Conservation (phyloP, 1,140 invertebrate genomes). For the Amyelois transitella region DNA sequence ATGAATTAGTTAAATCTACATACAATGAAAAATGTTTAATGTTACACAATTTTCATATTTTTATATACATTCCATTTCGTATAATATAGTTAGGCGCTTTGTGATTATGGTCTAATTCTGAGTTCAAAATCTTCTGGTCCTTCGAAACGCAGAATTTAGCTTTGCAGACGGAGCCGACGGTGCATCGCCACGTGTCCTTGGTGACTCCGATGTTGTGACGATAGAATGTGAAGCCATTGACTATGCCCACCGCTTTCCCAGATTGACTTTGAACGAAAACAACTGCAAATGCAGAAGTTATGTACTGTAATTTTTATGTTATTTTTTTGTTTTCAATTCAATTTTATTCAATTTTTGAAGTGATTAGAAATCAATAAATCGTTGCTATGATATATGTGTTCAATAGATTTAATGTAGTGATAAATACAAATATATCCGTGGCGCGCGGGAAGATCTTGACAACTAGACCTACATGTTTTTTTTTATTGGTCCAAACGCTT, state of each 20-base stretch:
- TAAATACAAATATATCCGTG: too few species aligned
- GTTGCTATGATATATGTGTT: too few species aligned
- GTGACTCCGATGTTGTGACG: conserved; percentile 15
- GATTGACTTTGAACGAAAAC: conserved; percentile 19
- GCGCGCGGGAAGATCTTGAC: too few species aligned
- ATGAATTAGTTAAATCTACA: not conserved
- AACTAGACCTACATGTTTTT: too few species aligned
- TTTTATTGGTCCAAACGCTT: too few species aligned
- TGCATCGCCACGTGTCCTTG: not conserved
- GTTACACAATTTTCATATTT: not conserved
- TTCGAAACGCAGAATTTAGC: conserved; percentile 18
- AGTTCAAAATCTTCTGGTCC: not conserved
- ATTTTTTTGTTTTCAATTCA: too few species aligned
- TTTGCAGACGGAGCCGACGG: conserved; percentile 3
- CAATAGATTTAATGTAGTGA: too few species aligned
- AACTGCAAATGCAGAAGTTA: conserved; percentile 15
- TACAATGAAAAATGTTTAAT: not conserved
- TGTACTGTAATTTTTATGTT: not conserved
- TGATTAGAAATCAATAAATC: too few species aligned
- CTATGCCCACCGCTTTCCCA: conserved; percentile 26
- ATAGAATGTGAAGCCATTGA: conserved; percentile 39
- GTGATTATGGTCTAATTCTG: not conserved
- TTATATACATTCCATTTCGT: not conserved
- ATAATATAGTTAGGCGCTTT: not conserved
- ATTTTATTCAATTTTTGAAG: too few species aligned